Percentiles rank a stretch among this genome's conserved stretches.
Conservation (phyloP, 37 sponge, comb jelly and placozoan species). For the Spongilla lacustris region DNA sequence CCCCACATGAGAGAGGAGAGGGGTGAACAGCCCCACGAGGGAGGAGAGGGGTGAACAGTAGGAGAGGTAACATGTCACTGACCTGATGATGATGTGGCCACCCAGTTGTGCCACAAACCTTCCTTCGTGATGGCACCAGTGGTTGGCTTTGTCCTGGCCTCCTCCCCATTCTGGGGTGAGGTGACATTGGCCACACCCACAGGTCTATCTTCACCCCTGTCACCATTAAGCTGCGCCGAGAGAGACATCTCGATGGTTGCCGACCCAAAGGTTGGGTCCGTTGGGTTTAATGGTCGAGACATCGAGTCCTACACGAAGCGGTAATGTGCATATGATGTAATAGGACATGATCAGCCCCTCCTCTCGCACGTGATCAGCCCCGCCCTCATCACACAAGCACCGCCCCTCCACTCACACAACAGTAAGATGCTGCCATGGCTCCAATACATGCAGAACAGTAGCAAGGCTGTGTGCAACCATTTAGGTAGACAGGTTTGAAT, state of each 20-base stretch:
- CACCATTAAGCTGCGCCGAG: not conserved
- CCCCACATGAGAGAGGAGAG: too few relatives aligned
- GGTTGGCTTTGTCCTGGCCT: not conserved
- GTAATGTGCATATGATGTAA: too few relatives aligned
- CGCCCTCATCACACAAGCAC: not conserved
- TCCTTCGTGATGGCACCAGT: slow-evolving; percentile 32
- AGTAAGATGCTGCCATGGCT: slow-evolving; percentile 56
- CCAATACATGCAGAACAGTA: slow-evolving; percentile 79
- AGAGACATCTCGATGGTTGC: slow-evolving; percentile 35
- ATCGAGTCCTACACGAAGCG: slow-evolving; percentile 22
- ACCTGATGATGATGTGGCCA: slow-evolving; percentile 27
- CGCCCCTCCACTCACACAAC: slow-evolving; percentile 17
- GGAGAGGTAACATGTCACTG: too few relatives aligned
- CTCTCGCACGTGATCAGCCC: not conserved
- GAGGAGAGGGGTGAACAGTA: too few relatives aligned
- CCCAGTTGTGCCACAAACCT: slow-evolving; percentile 68
- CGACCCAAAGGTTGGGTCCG: slow-evolving; percentile 13
- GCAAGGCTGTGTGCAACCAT: slow-evolving; percentile 35
- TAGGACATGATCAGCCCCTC: too few relatives aligned
- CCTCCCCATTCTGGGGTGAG: not conserved
- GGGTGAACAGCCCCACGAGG: too few relatives aligned
- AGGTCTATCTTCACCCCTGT: not conserved
- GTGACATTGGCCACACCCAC: not conserved
- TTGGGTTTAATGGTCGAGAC: slow-evolving; percentile 42
- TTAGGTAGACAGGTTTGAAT: slow-evolving; percentile 29